Percentiles rank a stretch among this genome's conserved stretches.
Evolutionary conservation across 2,113 vertebrate species (phyloP).

Genomic region (Vicugna pacos): DNA sequence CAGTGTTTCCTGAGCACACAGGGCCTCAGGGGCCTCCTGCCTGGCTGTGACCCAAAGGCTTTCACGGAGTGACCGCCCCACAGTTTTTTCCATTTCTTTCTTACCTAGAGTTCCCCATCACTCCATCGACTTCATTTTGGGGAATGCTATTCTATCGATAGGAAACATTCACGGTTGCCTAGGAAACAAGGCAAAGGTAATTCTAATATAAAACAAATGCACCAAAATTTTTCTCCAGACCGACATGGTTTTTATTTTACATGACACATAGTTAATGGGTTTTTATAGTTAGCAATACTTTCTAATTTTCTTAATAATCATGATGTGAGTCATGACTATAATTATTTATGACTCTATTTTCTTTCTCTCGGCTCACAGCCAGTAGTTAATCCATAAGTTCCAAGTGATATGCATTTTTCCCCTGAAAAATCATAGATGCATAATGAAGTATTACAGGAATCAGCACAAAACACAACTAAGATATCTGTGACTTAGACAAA

Average conservation of each 20-base stretch:
- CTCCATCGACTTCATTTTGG: not conserved
- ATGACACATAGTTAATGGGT: not conserved
- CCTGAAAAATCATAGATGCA: not conserved
- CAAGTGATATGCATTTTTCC: not conserved
- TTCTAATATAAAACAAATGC: not conserved
- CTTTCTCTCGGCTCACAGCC: not conserved
- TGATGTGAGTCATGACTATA: not conserved
- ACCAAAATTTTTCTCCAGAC: not conserved
- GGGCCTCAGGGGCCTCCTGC: not conserved
- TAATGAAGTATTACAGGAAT: not conserved
- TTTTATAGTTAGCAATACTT: slow-evolving; percentile 12
- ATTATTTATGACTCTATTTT: slow-evolving; percentile 29
- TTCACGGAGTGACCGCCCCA: not conserved
- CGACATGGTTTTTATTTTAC: not conserved
- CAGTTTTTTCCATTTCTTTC: fast-evolving
- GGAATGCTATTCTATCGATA: not conserved
- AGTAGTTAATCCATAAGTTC: not conserved
- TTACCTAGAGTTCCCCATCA: not conserved
- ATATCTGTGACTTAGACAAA: not conserved
- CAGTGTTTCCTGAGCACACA: not conserved
- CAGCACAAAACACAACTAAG: not conserved
- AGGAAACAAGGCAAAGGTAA: not conserved
- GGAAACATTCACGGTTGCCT: not conserved
- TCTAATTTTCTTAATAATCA: not conserved
- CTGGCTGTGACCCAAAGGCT: fast-evolving